These are phyloP conservation scores for Acanthosepion lycidas DNA, from an alignment of 2,888 invertebrate genomes.

Conservation along the genomic window DNA sequence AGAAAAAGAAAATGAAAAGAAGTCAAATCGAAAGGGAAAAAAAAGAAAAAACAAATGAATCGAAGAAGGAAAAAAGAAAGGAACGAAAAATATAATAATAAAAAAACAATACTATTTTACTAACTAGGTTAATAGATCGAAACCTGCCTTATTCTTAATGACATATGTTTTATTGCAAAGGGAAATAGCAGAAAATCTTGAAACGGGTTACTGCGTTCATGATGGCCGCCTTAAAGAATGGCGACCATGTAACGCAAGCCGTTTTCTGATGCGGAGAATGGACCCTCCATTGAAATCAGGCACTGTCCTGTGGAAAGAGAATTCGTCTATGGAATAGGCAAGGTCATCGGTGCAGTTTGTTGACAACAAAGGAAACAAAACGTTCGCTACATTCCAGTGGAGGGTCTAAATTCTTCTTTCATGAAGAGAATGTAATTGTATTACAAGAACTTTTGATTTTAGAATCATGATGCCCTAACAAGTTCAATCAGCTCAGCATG, in stretches of 20 bases:
- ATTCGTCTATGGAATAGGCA: neutral
- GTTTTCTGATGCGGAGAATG: neutral
- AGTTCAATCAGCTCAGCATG: neutral
- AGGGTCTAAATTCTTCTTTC: neutral
- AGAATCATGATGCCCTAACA: neutral
- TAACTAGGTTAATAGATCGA: neutral
- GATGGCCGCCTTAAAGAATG: neutral
- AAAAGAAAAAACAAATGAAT: no score
- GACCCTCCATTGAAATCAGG: neutral
- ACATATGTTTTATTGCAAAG: neutral
- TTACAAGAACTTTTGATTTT: neutral
- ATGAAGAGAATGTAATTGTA: neutral
- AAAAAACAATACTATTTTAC: neutral
- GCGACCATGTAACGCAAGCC: neutral
- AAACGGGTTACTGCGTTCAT: neutral
- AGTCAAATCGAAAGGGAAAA: no score
- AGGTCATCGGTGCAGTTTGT: neutral
- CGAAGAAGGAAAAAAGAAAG: neutral
- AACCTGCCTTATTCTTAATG: neutral
- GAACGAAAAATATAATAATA: neutral
- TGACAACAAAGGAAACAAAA: neutral
- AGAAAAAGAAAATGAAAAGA: no score
- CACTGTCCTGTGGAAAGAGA: neutral
- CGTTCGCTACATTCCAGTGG: neutral
- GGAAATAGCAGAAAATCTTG: neutral